A percentile compares a stretch with the other conserved stretches of the same genome.
Conservation (phyloP, 2,113 vertebrate species). For the Acanthochromis polyacanthus region DNA sequence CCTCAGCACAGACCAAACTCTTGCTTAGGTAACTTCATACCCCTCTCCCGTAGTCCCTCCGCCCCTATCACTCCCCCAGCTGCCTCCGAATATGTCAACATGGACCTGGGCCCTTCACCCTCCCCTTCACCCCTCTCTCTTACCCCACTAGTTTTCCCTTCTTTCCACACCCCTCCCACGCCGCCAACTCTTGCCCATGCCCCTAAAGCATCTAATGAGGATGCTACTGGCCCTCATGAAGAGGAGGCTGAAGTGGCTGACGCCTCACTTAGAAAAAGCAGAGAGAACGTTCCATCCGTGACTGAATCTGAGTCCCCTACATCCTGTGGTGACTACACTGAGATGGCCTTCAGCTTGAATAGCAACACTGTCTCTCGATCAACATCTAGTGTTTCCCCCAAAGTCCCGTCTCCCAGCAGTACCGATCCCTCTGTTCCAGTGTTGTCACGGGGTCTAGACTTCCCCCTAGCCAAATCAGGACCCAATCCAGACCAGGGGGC, state of each 20-base stretch:
- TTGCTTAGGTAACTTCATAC: conserved; percentile 78
- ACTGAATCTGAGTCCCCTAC: conserved; percentile 72
- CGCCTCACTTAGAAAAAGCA: conserved; percentile 54
- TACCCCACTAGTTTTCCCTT: conserved; percentile 79
- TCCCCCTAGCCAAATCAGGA: conserved; percentile 76
- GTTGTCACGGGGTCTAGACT: conserved; percentile 79
- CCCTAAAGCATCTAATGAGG: conserved; percentile 68
- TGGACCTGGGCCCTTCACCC: conserved; percentile 84
- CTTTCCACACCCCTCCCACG: conserved; percentile 79
- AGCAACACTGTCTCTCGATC: conserved; percentile 58
- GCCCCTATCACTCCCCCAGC: conserved; percentile 69
- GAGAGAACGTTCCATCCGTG: conserved; percentile 60
- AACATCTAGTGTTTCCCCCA: conserved; percentile 65
- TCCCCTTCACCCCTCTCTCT: conserved; percentile 81
- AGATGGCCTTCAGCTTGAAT: conserved; percentile 85
- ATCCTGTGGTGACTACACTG: conserved; percentile 86
- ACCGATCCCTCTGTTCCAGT: conserved; percentile 71
- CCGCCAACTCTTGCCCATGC: conserved; percentile 71
- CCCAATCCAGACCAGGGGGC: conserved; percentile 84
- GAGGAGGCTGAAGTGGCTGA: conserved; percentile 54
- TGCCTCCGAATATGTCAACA: conserved; percentile 85
- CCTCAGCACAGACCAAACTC: conserved; percentile 77
- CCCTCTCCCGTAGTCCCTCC: conserved; percentile 77
- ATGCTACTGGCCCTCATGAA: conserved; percentile 33
- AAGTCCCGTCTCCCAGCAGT: conserved; percentile 76